A percentile compares a stretch with the other conserved stretches of the same genome.
phyloP scores from a whole-genome alignment of 1,140 invertebrate genomes.

The Lepidostoma basale region DNA sequence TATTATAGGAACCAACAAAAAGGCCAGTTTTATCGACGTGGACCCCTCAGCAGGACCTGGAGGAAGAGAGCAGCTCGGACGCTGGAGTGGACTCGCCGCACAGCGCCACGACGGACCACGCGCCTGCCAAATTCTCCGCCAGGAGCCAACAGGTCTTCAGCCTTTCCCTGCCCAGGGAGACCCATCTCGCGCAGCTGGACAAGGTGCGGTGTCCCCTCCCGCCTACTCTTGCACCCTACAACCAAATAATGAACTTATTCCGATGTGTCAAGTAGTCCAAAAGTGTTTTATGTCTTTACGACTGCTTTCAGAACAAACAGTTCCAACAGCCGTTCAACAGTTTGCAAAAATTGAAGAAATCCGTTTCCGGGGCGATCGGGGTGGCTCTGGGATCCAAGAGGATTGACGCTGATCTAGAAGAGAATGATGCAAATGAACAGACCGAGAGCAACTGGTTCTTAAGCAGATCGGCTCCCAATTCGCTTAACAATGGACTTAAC shows the following conservation, averaged over 20 bases:
- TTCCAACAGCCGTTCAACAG: conserved; percentile 66
- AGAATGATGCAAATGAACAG: conserved; percentile 51
- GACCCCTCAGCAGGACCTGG: conserved; percentile 83
- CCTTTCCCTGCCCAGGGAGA: conserved; percentile 71
- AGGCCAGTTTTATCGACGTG: conserved; percentile 58
- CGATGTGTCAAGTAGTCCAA: conserved; percentile 54
- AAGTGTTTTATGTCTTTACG: conserved; percentile 60
- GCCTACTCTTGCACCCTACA: not conserved
- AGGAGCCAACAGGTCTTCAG: conserved; percentile 72
- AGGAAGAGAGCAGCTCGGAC: conserved; percentile 68
- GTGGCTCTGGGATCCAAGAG: conserved; percentile 56
- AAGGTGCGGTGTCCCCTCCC: conserved; percentile 31
- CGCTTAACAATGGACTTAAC: conserved; percentile 68
- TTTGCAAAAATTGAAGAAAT: conserved; percentile 70
- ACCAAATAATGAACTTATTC: conserved; percentile 20
- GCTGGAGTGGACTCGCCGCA: conserved; percentile 61
- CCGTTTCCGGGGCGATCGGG: conserved; percentile 70
- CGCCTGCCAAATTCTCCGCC: conserved; percentile 66
- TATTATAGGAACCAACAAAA: conserved; percentile 32
- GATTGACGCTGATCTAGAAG: conserved; percentile 56
- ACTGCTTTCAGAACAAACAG: conserved; percentile 60
- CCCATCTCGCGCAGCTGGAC: conserved; percentile 49
- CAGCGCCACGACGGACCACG: conserved; percentile 47
- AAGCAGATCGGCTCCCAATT: conserved; percentile 78
- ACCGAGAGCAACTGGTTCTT: conserved; percentile 76